Base-by-base conservation (phyloP, 2,888 invertebrate genomes). In the Harpalus rubripes region DNA sequence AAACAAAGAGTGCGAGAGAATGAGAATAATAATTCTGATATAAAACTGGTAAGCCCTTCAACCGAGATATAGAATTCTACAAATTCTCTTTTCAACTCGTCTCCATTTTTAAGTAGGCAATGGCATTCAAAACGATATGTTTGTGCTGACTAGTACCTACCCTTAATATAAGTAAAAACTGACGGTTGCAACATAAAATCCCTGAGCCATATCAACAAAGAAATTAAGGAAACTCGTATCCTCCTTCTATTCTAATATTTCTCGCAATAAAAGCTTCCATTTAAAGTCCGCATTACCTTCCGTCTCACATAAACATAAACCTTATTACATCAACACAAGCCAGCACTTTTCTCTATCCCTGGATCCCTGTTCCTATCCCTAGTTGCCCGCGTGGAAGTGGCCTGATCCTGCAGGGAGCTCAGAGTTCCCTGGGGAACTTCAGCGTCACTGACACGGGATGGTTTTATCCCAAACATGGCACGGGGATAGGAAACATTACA, bases 381-480 rank as follows among this genome's bases (percentile, higher is more conserved):
- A 32, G 65, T 26, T 65, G 26, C 65, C 65, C 26, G 22, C 68
- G 26, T 68, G 32, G 32, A 68, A 68, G 68, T 68, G 32, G 68
- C 68, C 41, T 68, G 32, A 68, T 68, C 68, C 41, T 12, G 68
- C 26, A 32, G 63, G 68, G 63, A 65, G 81, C 44, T 8, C 44
- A 81, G 56, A 52, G 65, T 26, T 65, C 81, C 81, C 81, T n/a
- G 26, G 81, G 65, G 81, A 81, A 44, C 22, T 18, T 41, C 81
- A 81, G 68, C 81, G 81, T 32, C 81, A 65, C 81, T 15, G 81
- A 63, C 44, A 81, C 81, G 81, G 41, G 65, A 61, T 44, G 65
- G 63, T 81, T 81, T 81, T 81, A 81, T 68, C 44, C 56, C 44
- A 81, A 81, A 81, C 81, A 68, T 12, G 12, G 63, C 10, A 12